These are phyloP conservation scores for Aphidius gifuensis DNA, from an alignment of 1,140 invertebrate genomes.

Conservation along the genomic window DNA sequence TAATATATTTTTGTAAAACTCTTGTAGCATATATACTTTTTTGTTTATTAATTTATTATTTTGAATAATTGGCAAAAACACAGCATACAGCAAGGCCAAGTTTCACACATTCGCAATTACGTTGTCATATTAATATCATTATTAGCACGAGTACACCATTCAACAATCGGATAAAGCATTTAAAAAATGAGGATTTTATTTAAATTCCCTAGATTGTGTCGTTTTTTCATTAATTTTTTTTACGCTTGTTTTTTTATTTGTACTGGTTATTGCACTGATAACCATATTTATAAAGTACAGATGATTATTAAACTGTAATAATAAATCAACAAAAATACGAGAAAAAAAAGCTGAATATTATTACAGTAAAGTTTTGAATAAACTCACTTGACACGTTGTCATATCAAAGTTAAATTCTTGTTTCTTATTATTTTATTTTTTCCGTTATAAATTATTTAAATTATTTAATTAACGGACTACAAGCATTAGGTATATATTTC, in stretches of 20 bases:
- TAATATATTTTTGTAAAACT: not conserved
- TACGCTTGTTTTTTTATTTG: constrained; percentile 8
- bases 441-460: too few relatives aligned
- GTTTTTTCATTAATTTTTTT: constrained; percentile 11
- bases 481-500: too few relatives aligned
- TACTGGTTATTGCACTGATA: constrained; percentile 11
- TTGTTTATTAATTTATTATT: not conserved
- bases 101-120: constrained; percentile 8
- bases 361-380: too few relatives aligned
- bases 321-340: not conserved
- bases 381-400: too few relatives aligned
- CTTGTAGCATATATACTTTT: not conserved
- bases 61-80: constrained; percentile 1
- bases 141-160: constrained; percentile 16
- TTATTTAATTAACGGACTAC: too few relatives aligned
- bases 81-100: constrained; percentile 17
- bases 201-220: constrained; percentile 2
- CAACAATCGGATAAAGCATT: constrained; percentile 19
- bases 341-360: too few relatives aligned
- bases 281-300: too few relatives aligned
- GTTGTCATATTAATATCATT: constrained; percentile 15
- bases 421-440: too few relatives aligned
- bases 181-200: constrained; percentile 18
- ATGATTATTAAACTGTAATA: too few relatives aligned
- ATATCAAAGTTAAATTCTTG: too few relatives aligned